phyloP scores from a whole-genome alignment of 2,113 vertebrate genomes.

The Crotophaga sulcirostris region DNA sequence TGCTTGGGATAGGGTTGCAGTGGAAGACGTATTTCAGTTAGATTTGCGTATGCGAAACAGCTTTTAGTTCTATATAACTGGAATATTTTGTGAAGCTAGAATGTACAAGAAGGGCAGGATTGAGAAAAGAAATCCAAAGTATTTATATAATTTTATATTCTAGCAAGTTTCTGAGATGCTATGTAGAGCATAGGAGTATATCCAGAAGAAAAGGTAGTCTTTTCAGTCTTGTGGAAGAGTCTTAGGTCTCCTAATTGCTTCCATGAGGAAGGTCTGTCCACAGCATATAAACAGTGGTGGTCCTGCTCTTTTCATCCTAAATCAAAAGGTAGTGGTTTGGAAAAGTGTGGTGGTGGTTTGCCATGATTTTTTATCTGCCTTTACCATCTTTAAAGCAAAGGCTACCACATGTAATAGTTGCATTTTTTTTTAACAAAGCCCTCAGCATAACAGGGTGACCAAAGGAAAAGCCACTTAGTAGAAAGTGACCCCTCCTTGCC shows the following conservation, averaged over 20 bases:
- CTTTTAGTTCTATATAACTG: neutral
- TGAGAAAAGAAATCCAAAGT: neutral
- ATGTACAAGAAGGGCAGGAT: neutral
- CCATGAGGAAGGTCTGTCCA: accelerated
- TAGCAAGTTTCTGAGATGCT: neutral
- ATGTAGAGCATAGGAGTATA: neutral
- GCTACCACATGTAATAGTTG: neutral
- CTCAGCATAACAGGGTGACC: neutral
- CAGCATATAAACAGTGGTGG: neutral
- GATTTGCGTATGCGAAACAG: neutral
- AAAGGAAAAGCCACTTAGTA: neutral
- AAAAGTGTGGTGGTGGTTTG: neutral
- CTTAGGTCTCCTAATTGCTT: neutral
- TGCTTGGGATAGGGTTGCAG: neutral
- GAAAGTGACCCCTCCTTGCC: no score
- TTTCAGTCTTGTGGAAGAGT: neutral
- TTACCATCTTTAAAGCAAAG: neutral
- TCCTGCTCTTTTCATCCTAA: neutral
- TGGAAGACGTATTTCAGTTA: neutral
- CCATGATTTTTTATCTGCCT: neutral
- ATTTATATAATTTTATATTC: neutral
- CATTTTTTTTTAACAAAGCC: neutral
- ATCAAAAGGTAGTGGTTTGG: neutral
- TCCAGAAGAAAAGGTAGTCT: neutral
- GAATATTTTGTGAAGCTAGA: neutral